Conservation (phyloP, 2,888 invertebrate genomes). For the Rhaphigaster nebulosa region DNA sequence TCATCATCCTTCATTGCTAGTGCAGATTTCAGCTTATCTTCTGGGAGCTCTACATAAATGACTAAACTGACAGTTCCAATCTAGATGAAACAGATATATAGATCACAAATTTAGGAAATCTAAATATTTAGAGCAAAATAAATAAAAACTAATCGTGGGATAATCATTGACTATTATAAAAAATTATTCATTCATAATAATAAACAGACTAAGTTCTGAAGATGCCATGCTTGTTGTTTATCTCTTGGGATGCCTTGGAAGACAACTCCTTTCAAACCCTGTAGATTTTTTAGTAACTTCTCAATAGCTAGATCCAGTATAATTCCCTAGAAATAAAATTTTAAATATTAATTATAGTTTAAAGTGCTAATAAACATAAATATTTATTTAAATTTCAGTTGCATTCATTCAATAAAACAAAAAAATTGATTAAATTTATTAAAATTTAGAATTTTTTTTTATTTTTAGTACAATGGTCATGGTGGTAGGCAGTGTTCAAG, state of each 20-base stretch:
- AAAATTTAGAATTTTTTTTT: not conserved
- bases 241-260: conserved; percentile 63
- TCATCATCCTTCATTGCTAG: conserved; percentile 59
- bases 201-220: conserved; percentile 62
- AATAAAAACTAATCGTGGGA: not conserved
- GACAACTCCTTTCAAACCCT: conserved; percentile 63
- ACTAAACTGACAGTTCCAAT: conserved; percentile 61
- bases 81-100: conserved; percentile 7
- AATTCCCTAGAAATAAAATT: conserved; percentile 60
- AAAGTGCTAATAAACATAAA: too few species aligned
- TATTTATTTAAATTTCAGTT: not conserved
- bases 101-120: not conserved
- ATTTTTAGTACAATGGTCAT: not conserved
- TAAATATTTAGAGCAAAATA: not conserved
- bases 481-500: too few species aligned
- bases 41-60: conserved; percentile 61
- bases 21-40: conserved; percentile 56
- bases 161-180: not conserved
- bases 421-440: not conserved
- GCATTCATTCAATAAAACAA: not conserved
- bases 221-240: conserved; percentile 62
- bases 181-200: not conserved
- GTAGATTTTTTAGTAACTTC: conserved; percentile 60
- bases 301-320: conserved; percentile 63
- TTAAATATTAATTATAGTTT: too few species aligned